Evolutionary conservation across 2,888 invertebrate species (phyloP).

Genomic region (Hipparchia sbordonii): DNA sequence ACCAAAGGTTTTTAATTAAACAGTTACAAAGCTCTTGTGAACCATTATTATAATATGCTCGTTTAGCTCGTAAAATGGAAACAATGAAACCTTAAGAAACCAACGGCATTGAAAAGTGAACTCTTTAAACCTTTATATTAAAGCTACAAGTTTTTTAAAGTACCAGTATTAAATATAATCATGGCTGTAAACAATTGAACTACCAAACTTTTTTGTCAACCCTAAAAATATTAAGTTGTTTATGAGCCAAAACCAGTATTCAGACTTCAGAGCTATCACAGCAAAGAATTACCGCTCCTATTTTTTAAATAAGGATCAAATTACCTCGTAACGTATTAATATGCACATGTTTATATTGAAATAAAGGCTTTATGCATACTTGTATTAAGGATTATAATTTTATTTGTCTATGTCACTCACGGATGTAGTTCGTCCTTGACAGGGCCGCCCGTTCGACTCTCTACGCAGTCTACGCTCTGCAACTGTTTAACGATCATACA

Average conservation of each 20-base stretch:
- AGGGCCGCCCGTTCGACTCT: slow-evolving; percentile 14
- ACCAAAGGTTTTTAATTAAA: no score
- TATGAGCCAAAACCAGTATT: slow-evolving; percentile 18
- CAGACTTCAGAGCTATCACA: slow-evolving; percentile 9
- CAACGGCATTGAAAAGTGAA: no score
- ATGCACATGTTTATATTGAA: slow-evolving; percentile 4
- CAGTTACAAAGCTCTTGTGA: no score
- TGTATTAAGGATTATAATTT: slow-evolving; percentile 17
- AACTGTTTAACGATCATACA: not conserved
- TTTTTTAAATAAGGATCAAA: slow-evolving; percentile 3
- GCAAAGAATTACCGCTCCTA: slow-evolving; percentile 13
- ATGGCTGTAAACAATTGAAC: not conserved
- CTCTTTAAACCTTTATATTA: no score
- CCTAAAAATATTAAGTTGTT: slow-evolving; percentile 12
- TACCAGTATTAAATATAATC: no score
- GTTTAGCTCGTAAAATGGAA: no score
- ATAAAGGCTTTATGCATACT: slow-evolving; percentile 15
- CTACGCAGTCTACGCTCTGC: not conserved
- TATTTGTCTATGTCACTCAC: slow-evolving; percentile 7
- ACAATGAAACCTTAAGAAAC: no score
- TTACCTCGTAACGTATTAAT: slow-evolving; percentile 7
- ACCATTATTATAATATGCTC: no score
- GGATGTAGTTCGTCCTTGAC: slow-evolving; percentile 20
- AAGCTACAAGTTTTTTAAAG: no score
- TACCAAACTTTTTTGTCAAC: not conserved